Conservation (phyloP, 2,113 vertebrate species). For the Grallaria varia region DNA sequence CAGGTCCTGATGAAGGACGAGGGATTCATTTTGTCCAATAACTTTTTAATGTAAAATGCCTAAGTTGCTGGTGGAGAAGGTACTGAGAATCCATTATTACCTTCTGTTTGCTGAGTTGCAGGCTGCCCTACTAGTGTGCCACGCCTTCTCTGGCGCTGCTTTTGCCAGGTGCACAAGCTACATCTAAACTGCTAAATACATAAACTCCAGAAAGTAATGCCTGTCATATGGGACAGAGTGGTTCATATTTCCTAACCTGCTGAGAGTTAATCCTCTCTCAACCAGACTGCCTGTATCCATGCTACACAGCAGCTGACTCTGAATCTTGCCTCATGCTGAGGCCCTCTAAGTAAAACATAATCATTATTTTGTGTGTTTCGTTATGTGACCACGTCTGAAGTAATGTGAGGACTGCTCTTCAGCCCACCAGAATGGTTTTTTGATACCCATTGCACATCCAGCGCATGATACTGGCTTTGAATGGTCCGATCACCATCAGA, state of each 20-base stretch:
- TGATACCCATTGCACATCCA: not conserved
- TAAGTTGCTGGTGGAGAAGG: not conserved
- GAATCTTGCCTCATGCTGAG: not conserved
- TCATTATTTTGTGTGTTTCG: not conserved
- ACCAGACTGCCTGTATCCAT: not conserved
- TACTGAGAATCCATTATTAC: not conserved
- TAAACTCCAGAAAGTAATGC: not conserved
- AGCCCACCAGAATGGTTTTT: not conserved
- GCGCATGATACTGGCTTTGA: not conserved
- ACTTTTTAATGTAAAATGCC: not conserved
- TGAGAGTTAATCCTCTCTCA: not conserved
- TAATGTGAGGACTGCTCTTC: not conserved
- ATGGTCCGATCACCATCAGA: not conserved
- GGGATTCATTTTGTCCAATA: not conserved
- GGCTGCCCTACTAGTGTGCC: not conserved
- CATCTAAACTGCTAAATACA: not conserved
- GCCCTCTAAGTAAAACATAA: not conserved
- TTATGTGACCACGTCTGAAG: not conserved
- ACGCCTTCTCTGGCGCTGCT: not conserved
- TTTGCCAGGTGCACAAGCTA: not conserved
- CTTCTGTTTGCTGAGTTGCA: not conserved
- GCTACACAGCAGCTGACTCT: not conserved
- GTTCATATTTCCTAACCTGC: not conserved
- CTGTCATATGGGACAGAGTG: not conserved
- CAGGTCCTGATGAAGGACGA: not conserved